Base-by-base conservation (phyloP, 2,113 vertebrate species). In the Pterophyllum scalare region DNA sequence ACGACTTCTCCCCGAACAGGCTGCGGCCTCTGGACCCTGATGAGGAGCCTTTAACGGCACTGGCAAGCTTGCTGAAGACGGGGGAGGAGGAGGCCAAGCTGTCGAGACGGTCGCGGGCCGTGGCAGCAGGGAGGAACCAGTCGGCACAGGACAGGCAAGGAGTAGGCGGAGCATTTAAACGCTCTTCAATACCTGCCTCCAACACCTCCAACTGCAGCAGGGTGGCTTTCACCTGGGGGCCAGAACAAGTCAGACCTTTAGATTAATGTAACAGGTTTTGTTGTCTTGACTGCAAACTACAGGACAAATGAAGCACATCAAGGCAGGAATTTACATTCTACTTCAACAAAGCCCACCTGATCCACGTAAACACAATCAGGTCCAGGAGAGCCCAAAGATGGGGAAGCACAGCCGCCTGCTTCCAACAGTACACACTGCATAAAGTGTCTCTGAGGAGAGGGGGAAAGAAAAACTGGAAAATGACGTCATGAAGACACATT, bases 321-420 rank as follows among this genome's bases (percentile, higher is more conserved):
- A 26, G 33, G 54, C 54, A 38, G 13, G 43, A 70, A 26, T 65
- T 65, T 19, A 33, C n/a, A 24, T 57, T 35, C 11, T 7, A 11
- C 3, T 72, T 59, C 15, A 38, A 20, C 11, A 56, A 7, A 12
- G 1, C 35, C 56, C 31, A 95, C 94, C 94, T 99, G 98, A 89
- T 99, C 98, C 9, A 99, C 97, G 2, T 99, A 99, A 28, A 99
- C 94, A 49, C 96, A 98, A 57, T 99, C 98, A 0, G 98, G 98
- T 61, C 97, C 98, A 7, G 97, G 97, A 86, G 96, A 96, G 56
- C 96, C 97, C 81, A 94, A 14, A 28, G 97, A 96, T 75, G 94
- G 95, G 8, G 97, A 97, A 1, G 98, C 93, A 75, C 97, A 97
- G 2, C 98, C 97, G 9, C 97, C 98, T 2, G 97, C 97, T 92